Percentiles rank a stretch among this genome's conserved stretches.
These are phyloP conservation scores for Triops cancriformis DNA, from an alignment of 1,140 invertebrate species.

Conservation along the genomic window DNA sequence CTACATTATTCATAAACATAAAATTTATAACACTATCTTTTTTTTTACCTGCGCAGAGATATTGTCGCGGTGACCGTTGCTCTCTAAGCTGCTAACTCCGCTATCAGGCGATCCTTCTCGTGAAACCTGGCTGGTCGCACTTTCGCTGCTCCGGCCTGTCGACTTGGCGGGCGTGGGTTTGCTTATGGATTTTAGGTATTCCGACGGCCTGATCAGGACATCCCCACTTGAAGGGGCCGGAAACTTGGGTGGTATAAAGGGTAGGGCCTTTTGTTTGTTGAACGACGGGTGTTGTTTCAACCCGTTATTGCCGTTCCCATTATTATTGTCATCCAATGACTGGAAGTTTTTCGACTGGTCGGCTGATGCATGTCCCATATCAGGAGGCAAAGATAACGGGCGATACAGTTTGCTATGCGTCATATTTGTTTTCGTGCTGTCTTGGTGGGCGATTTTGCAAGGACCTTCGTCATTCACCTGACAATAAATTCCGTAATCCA, in stretches of 20 bases:
- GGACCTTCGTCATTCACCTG: not conserved
- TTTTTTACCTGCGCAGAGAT: conserved; percentile 35
- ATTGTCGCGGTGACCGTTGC: conserved; percentile 31
- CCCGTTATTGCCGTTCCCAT: not conserved
- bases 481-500: not conserved
- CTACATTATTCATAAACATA: not conserved
- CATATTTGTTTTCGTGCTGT: not conserved
- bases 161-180: not conserved
- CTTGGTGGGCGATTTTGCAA: not conserved
- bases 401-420: conserved; percentile 25
- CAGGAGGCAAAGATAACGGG: conserved; percentile 30
- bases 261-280: conserved; percentile 70
- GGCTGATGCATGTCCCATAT: conserved; percentile 28
- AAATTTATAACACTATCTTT: not conserved
- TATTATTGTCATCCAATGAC: not conserved
- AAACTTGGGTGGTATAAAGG: conserved; percentile 82
- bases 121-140: not conserved
- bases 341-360: conserved; percentile 25
- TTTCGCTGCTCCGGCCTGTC: not conserved
- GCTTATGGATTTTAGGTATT: conserved; percentile 63
- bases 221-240: conserved; percentile 52
- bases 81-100: conserved; percentile 18
- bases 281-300: conserved; percentile 48
- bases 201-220: conserved; percentile 82
- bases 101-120: conserved; percentile 17